Evolutionary conservation across 1,140 invertebrate species (phyloP).

Genomic region (Drosophila paulistorum): DNA sequence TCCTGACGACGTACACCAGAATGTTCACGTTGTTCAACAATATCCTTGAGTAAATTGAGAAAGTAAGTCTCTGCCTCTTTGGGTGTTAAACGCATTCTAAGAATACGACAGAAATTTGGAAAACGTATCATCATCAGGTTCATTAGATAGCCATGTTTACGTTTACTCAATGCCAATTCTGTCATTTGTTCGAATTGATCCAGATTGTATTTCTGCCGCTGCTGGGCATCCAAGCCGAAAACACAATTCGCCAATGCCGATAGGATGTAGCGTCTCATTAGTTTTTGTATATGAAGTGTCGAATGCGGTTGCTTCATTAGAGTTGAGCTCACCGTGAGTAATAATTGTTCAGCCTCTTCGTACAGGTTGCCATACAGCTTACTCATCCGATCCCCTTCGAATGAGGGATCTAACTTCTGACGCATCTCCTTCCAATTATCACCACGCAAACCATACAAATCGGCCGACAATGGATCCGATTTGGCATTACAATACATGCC

Average conservation of each 20-base stretch:
- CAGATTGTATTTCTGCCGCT: slow-evolving; percentile 53
- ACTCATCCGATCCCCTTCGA: slow-evolving; percentile 86
- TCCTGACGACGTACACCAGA: slow-evolving; percentile 83
- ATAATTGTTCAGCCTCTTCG: slow-evolving; percentile 61
- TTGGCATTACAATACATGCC: slow-evolving; percentile 84
- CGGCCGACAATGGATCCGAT: slow-evolving; percentile 84
- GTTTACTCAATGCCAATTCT: slow-evolving; percentile 66
- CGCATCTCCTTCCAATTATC: slow-evolving; percentile 86
- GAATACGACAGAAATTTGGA: slow-evolving; percentile 61
- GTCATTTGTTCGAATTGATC: slow-evolving; percentile 75
- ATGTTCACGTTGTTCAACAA: slow-evolving; percentile 83
- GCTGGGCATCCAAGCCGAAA: slow-evolving; percentile 60
- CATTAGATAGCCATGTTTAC: slow-evolving; percentile 68
- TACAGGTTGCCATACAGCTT: slow-evolving; percentile 82
- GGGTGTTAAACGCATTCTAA: slow-evolving; percentile 57
- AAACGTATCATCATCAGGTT: slow-evolving; percentile 69
- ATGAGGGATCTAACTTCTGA: slow-evolving; percentile 86
- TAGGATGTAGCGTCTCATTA: slow-evolving; percentile 69
- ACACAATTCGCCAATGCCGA: slow-evolving; percentile 64
- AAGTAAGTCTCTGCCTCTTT: slow-evolving; percentile 83
- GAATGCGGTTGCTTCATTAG: slow-evolving; percentile 60
- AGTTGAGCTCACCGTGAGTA: slow-evolving; percentile 49
- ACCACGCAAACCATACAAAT: slow-evolving; percentile 84
- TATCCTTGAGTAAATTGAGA: slow-evolving; percentile 78
- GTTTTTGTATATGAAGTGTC: slow-evolving; percentile 70